Evolutionary conservation across 2,888 invertebrate species (phyloP), one percentile per base, ranked within the genome.

Genomic region (Crossocerus cetratus): DNA sequence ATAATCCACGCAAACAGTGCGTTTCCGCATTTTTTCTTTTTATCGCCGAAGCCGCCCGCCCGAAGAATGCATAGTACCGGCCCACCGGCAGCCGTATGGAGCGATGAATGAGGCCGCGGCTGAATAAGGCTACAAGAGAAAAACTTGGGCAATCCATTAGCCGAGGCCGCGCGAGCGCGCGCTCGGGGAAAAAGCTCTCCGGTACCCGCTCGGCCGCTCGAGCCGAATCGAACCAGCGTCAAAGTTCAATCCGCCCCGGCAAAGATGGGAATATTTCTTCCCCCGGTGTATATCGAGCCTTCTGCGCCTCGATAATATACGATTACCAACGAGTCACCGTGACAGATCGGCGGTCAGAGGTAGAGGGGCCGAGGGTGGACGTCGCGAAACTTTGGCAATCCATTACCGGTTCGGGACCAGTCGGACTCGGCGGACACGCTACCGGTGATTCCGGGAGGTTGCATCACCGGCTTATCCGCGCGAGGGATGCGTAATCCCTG

Each of bases 161-260:
- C 66, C 65, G 54, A 63, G 54, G 69, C 68, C 71, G 66, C 71
- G 32, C 67, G 61, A 58, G 67, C 68, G 62, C 58, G 61, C 69
- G 68, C 76, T 73, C 68, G 57, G 71, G 72, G 56, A 69, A 76
- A 78, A 74, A 32, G 32, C 32, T 32, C 32, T 32, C 32, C n/a
- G n/a, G 32, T 11, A 32, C 32, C 69, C 76, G 68, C 78, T 63
- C 55, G 61, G 67, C 63, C 65, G 54, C 61, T 73, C 78, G 32
- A 11, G 5, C 32, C 32, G 32, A 32, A 11, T 74, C 80, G 79
- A 81, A 82, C 82, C 86, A 80, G 82, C 84, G 84, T 86, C 87
- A 87, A 87, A 86, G 87, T 83, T 85, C 78, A 80, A 81, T 81
- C 84, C 80, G 64, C 63, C 61, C 79, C 76, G 84, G 57, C 57